These are phyloP conservation scores for Protobothrops flavoviridis DNA, from an alignment of 2,113 vertebrate species.

Conservation along the genomic window DNA sequence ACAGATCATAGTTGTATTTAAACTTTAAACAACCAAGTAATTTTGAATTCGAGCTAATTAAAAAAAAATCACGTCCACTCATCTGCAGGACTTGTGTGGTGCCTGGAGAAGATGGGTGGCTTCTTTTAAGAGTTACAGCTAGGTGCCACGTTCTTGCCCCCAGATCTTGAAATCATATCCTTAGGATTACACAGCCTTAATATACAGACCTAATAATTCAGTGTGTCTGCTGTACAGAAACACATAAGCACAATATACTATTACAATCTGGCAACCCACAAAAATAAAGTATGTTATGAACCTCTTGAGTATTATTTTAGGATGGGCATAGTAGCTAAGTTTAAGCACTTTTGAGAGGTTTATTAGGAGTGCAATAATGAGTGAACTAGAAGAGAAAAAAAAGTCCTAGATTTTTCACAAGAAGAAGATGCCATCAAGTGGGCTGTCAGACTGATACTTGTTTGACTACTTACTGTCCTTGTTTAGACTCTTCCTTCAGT, in stretches of 20 bases:
- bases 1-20: not conserved
- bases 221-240: not conserved
- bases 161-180: not conserved
- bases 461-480: accelerated
- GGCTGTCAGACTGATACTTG: accelerated
- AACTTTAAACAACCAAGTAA: not conserved
- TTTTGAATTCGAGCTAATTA: not conserved
- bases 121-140: not conserved
- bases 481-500: not conserved
- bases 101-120: not conserved
- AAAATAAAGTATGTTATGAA: not conserved
- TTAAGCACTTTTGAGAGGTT: not conserved
- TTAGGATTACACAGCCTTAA: not conserved
- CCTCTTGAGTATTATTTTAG: not conserved
- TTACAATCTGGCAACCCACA: not conserved
- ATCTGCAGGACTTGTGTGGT: not conserved
- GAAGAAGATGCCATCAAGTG: not conserved
- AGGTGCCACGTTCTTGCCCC: not conserved
- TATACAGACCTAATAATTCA: not conserved
- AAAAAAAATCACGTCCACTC: not conserved
- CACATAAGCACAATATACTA: not conserved
- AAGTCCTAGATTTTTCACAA: accelerated
- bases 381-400: not conserved
- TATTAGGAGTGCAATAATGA: not conserved
- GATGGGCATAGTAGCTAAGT: not conserved